phyloP scores from a whole-genome alignment of 2,797 vertebrate genomes.

The Micropoecilia bifurca region DNA sequence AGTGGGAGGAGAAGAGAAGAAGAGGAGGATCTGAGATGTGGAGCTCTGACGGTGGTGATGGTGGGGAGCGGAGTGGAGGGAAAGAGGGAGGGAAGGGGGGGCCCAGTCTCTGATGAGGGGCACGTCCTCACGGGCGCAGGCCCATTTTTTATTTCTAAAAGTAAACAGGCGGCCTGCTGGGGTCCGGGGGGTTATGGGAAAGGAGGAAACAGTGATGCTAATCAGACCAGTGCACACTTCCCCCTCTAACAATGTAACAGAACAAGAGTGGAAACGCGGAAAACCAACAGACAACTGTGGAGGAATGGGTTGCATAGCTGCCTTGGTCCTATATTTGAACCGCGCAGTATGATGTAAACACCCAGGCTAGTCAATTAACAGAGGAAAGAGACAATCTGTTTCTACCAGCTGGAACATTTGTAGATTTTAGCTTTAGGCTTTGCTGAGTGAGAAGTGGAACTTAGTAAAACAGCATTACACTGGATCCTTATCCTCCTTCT shows the following conservation, averaged over 20 bases:
- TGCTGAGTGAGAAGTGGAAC: constrained; percentile 12
- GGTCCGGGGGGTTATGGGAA: constrained; percentile 99
- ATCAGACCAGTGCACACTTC: constrained; percentile 98
- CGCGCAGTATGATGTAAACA: constrained; percentile 25
- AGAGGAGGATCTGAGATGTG: constrained; percentile 64
- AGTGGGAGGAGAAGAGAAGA: constrained; percentile 62
- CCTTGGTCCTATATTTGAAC: constrained; percentile 42
- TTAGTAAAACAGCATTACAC: constrained; percentile 10
- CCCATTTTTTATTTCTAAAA: constrained; percentile 98
- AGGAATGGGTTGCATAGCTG: constrained; percentile 49
- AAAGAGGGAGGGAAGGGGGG: constrained; percentile 15
- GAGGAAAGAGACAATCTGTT: constrained; percentile 31
- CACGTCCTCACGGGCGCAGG: constrained; percentile 86
- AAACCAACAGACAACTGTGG: constrained; percentile 69
- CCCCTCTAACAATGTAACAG: constrained; percentile 89
- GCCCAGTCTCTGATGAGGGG: constrained; percentile 79
- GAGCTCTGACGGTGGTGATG: constrained; percentile 46
- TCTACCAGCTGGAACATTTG: constrained; percentile 6
- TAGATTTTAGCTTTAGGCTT: constrained; percentile 38
- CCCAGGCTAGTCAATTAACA: constrained; percentile 44
- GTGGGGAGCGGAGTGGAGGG: constrained; percentile 29
- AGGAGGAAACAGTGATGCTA: constrained; percentile 98
- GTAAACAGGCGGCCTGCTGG: constrained; percentile 97
- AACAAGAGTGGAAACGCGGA: constrained; percentile 77
- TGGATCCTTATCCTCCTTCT: constrained; percentile 27